A percentile compares a stretch with the other conserved stretches of the same genome.
phyloP scores from a whole-genome alignment of 2,888 invertebrate genomes.

The Drosophila algonquin region DNA sequence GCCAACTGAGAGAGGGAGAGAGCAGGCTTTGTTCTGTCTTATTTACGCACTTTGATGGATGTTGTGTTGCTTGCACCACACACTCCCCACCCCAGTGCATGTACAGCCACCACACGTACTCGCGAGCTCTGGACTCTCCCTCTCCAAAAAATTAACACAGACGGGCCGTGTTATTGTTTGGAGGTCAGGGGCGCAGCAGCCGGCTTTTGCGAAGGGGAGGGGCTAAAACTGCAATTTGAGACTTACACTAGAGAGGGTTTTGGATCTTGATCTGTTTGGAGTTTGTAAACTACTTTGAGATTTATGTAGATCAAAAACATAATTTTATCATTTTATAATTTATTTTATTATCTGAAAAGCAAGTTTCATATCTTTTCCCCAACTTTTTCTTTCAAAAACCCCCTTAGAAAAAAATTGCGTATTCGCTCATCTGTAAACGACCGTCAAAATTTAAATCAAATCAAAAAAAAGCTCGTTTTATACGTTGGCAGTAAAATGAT shows the following conservation, averaged over 20 bases:
- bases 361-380: not conserved
- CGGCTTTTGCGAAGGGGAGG: slow-evolving; percentile 24
- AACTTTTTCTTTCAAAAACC: not conserved
- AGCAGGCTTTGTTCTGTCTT: slow-evolving; percentile 34
- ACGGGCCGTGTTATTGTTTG: slow-evolving; percentile 43
- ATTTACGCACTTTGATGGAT: slow-evolving; percentile 70
- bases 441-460: not conserved
- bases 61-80: slow-evolving; percentile 32
- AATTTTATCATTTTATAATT: too few species aligned
- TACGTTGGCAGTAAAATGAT: slow-evolving; percentile 43
- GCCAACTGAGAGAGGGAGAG: slow-evolving; percentile 7
- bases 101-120: slow-evolving; percentile 45
- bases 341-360: too few species aligned
- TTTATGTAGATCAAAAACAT: too few species aligned
- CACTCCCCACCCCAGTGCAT: slow-evolving; percentile 31
- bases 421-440: not conserved
- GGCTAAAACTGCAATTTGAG: not conserved
- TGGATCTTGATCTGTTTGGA: too few species aligned
- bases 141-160: slow-evolving; percentile 27
- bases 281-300: too few species aligned
- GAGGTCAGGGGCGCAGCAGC: slow-evolving; percentile 54
- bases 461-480: slow-evolving; percentile 37
- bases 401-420: not conserved
- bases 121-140: slow-evolving; percentile 2
- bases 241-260: not conserved